Base-by-base conservation (phyloP, 1,140 invertebrate species). In the Orchesella cincta region DNA sequence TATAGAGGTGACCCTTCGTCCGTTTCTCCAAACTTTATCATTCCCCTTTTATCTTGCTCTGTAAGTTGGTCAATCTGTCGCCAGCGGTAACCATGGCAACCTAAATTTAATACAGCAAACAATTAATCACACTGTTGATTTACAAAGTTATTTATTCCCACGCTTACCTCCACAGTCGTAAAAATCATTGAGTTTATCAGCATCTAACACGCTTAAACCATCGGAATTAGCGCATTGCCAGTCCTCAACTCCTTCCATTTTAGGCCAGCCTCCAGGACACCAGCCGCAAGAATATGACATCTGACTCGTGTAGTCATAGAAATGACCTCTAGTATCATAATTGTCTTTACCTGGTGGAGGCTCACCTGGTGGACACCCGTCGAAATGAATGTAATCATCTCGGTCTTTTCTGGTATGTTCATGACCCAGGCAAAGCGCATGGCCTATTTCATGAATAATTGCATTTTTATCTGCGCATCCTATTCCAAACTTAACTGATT, bases 301-400 rank as follows among this genome's bases (percentile, higher is more conserved):
- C n/a, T 67, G 62, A 67, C 62, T 67, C 5, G 62, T 67, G 62
- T 67, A 67, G 31, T 67, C 62, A 23, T 67, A 67, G 12, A 67
- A 31, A 26, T 57, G 54, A 12, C 62, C 62, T 67, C 28, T 8
- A 33, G 31, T 33, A 14, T 67, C 28, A 33, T 31, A 67, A 8
- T 29, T 12, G 26, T 31, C 26, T n/a, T 23, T 8, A 31, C 28
- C 62, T 2, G 62, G 39, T 46, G 39, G 62, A 67, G 26, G 12
- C 26, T 57, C 54, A 23, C 54, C 54, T n/a, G 8, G 12, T 57
- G 12, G 28, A n/a, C 62, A 67, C 3, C 14, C 1, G 23, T 67
- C 29, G 33, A 67, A 67, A n/a, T 29, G 31, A 12, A 67, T 23
- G 23, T 18, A 67, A 29, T 67, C 31, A 67, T 67, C 62, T 18